phyloP scores from a whole-genome alignment of 2,113 vertebrate genomes.

The Podarcis cretensis region DNA sequence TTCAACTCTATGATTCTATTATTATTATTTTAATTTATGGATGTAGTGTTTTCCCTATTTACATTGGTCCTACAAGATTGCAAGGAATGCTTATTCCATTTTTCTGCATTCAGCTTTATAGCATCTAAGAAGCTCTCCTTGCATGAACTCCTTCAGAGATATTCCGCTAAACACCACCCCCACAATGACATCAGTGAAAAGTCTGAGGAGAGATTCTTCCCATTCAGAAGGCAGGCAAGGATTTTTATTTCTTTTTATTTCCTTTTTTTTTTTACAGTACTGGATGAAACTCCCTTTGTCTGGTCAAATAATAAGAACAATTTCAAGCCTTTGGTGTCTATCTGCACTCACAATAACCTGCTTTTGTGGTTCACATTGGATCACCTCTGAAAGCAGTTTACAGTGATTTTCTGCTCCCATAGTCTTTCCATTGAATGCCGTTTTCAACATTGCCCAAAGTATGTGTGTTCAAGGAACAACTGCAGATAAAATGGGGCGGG shows the following conservation, averaged over 20 bases:
- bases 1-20: no score
- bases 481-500: conserved; percentile 25
- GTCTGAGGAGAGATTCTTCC: not conserved
- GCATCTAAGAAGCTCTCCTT: not conserved
- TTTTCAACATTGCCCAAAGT: conserved; percentile 59
- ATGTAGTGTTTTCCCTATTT: not conserved
- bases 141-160: not conserved
- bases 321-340: not conserved
- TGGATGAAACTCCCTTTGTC: not conserved
- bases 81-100: not conserved
- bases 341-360: not conserved
- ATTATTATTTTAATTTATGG: not conserved
- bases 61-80: not conserved
- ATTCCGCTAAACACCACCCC: not conserved
- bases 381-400: conserved; percentile 31
- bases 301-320: not conserved
- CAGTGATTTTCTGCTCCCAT: conserved; percentile 44
- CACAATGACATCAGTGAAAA: not conserved
- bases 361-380: conserved; percentile 38
- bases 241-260: not conserved
- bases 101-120: not conserved
- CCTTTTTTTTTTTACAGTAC: not conserved
- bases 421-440: conserved; percentile 20
- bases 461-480: not conserved
- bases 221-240: not conserved